These are phyloP conservation scores for Micrastur ruficollis DNA, from an alignment of 2,797 vertebrate genomes.

Conservation along the genomic window DNA sequence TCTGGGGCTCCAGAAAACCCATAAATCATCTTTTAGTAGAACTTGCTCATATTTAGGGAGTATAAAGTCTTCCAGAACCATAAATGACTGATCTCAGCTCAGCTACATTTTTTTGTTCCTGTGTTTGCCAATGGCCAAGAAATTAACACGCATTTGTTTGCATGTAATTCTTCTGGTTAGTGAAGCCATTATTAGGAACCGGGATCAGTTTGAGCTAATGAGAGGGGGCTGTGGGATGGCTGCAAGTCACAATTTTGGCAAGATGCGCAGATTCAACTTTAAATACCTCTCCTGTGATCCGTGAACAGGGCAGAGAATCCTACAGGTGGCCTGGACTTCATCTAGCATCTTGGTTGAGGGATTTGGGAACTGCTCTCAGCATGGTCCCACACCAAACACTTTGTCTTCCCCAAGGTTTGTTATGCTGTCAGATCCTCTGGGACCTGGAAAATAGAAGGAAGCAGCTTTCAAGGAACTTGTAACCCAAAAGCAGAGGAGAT, in stretches of 20 bases:
- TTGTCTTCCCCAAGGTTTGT: background rate
- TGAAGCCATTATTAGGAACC: background rate
- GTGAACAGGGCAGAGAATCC: background rate
- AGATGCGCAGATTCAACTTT: background rate
- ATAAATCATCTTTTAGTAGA: background rate
- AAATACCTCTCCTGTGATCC: background rate
- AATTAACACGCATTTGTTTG: background rate
- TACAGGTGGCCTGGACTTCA: background rate
- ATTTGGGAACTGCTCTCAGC: background rate
- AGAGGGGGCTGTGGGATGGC: background rate
- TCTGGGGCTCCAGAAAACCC: background rate
- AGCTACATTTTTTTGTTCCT: background rate
- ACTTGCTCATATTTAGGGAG: background rate
- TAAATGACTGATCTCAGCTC: background rate
- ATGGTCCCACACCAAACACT: background rate
- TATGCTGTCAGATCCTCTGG: background rate
- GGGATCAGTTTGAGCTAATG: background rate
- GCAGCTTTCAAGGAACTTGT: background rate
- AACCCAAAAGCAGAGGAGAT: background rate
- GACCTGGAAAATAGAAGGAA: background rate
- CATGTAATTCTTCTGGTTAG: background rate
- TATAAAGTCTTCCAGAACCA: background rate
- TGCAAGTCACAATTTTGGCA: background rate
- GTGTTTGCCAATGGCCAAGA: background rate
- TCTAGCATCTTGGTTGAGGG: background rate